Evolutionary conservation across 2,888 invertebrate genomes (phyloP).

Genomic region (Sminthurinus aureus): DNA sequence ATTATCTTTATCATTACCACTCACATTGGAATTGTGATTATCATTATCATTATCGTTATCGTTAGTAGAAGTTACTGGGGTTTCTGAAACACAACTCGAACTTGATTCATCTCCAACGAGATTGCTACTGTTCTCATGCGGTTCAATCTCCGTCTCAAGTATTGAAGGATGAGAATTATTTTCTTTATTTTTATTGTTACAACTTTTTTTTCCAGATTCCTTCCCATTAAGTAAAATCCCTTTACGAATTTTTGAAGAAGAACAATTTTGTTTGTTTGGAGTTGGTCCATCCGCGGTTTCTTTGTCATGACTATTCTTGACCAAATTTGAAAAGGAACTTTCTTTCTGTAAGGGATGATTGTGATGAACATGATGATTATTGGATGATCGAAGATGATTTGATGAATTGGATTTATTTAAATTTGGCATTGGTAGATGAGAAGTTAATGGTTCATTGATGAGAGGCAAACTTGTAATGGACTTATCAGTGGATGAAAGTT

Average conservation of each 20-base stretch:
- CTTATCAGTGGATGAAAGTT: slow-evolving; percentile 40
- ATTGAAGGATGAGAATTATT: too few relatives aligned
- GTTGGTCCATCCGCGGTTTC: too few relatives aligned
- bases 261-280: too few relatives aligned
- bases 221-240: too few relatives aligned
- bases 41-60: neutral
- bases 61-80: neutral
- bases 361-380: neutral
- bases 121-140: too few relatives aligned
- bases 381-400: neutral
- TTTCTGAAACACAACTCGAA: neutral
- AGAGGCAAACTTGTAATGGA: slow-evolving; percentile 52
- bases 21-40: slow-evolving; percentile 5
- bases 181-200: too few relatives aligned
- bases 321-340: slow-evolving; percentile 1
- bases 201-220: too few relatives aligned
- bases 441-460: slow-evolving; percentile 41
- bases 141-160: too few relatives aligned
- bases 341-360: neutral
- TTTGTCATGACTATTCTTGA: neutral
- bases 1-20: neutral
- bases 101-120: neutral
- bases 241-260: too few relatives aligned
- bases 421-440: slow-evolving; percentile 31
- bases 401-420: slow-evolving; percentile 5